Base-by-base conservation (phyloP, 2,888 invertebrate genomes). In the Stegana nigrithorax region DNA sequence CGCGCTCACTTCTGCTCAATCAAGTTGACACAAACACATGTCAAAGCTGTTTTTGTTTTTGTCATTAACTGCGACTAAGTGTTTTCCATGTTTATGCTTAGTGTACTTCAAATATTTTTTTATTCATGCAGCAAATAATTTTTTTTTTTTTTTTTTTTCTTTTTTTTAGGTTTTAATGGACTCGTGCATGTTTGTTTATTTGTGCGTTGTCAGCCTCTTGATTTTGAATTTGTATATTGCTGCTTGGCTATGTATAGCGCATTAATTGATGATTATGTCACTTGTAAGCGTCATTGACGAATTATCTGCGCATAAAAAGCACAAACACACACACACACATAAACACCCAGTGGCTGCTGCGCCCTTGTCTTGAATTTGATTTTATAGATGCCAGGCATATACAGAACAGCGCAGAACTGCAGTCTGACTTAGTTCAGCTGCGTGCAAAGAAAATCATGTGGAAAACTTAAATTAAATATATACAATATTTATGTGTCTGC, bases 241-340 rank as follows among this genome's bases (percentile, higher is more conserved):
- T n/a, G n/a, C 21, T 21, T 23, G 70, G 67, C 70, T 81, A 77
- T 80, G 80, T 80, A 81, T 81, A 81, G 71, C 66, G 68, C 72
- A 75, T 81, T 82, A 83, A 81, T 81, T 83, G 83, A 81, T 81
- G 81, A 80, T 82, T 76, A 78, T 83, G 81, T 78, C 78, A 78
- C 73, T 76, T 72, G 78, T 71, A 74, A 74, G 73, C 73, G 81
- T 80, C 81, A 80, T 82, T 81, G 81, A 83, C 71, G 70, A 69
- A 73, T 73, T 67, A 68, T 56, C 47, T 42, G 21, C 32, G 27
- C 42, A 42, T 53, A 53, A 67, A 70, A 75, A 73, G 73, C 59
- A 57, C 65, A 64, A 45, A 25, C 27, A 27, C 12, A 29, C 62
- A 61, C 56, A 53, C 60, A 27, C 44, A 60, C 57, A 63, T 58